Conservation (phyloP, 2,888 invertebrate species). For the Synergus gifuensis region DNA sequence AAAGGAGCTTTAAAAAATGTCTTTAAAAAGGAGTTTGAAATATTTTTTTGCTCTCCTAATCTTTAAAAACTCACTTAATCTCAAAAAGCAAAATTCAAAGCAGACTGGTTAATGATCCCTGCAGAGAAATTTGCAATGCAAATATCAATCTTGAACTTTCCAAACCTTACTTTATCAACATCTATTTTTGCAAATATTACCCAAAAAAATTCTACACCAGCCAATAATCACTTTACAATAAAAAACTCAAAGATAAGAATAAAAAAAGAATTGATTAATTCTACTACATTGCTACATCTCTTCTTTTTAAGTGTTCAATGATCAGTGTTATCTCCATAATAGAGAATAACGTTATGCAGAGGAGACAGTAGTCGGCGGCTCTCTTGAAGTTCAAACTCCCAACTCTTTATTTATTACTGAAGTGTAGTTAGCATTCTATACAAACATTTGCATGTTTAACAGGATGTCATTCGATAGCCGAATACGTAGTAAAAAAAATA, state of each 20-base stretch:
- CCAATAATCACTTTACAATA: neutral
- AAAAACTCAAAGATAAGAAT: neutral
- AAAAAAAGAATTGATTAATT: neutral
- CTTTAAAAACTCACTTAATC: no score
- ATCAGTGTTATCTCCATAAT: neutral
- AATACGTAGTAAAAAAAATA: conserved; percentile 5
- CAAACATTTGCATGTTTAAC: conserved; percentile 6
- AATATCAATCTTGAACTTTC: neutral
- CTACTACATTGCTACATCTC: neutral
- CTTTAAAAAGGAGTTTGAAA: no score
- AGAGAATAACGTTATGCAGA: neutral
- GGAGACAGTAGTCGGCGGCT: conserved; percentile 13
- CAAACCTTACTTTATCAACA: neutral
- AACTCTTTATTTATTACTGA: neutral
- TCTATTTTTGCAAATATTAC: neutral
- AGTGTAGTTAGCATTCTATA: conserved; percentile 26
- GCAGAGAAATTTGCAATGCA: neutral
- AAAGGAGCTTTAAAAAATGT: no score
- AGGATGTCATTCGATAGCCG: conserved; percentile 11
- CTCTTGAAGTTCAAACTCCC: conserved; percentile 9
- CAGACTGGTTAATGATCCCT: no score
- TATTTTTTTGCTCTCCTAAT: no score
- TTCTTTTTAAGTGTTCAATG: neutral
- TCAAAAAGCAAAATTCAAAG: no score
- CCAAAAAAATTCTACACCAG: neutral